A percentile compares a stretch with the other conserved stretches of the same genome.
phyloP scores from a whole-genome alignment of 2,888 invertebrate species.

The Geophilus truncorum region DNA sequence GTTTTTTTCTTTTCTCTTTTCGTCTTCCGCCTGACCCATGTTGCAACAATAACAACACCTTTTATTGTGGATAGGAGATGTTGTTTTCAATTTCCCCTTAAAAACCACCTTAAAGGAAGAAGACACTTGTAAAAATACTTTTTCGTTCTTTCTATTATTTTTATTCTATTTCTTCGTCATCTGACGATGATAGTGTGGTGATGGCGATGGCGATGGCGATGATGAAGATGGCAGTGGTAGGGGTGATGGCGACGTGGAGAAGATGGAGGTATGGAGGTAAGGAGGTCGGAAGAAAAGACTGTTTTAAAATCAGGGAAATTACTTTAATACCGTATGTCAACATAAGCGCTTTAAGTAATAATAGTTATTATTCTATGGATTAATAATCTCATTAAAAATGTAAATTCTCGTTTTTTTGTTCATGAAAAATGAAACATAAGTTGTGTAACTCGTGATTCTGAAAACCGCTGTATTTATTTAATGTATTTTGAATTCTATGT shows the following conservation, averaged over 20 bases:
- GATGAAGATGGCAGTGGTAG: too few relatives aligned
- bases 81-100: constrained; percentile 18
- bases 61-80: background rate
- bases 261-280: too few relatives aligned
- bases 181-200: too few relatives aligned
- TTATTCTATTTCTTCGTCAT: too few relatives aligned
- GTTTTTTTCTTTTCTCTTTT: background rate
- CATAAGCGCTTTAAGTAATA: background rate
- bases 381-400: background rate
- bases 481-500: too few relatives aligned
- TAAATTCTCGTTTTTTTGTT: too few relatives aligned
- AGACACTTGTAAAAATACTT: background rate
- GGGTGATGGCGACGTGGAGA: too few relatives aligned
- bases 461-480: too few relatives aligned
- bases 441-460: background rate
- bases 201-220: too few relatives aligned
- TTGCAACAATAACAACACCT: constrained; percentile 19
- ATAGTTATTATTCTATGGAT: background rate
- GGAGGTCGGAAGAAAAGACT: background rate
- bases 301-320: background rate
- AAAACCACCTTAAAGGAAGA: background rate
- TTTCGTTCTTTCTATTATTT: background rate
- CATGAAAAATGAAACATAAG: background rate
- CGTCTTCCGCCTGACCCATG: background rate
- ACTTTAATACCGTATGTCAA: background rate